These are phyloP conservation scores for Temnothorax ravouxi DNA, from an alignment of 2,888 invertebrate species.

Conservation along the genomic window DNA sequence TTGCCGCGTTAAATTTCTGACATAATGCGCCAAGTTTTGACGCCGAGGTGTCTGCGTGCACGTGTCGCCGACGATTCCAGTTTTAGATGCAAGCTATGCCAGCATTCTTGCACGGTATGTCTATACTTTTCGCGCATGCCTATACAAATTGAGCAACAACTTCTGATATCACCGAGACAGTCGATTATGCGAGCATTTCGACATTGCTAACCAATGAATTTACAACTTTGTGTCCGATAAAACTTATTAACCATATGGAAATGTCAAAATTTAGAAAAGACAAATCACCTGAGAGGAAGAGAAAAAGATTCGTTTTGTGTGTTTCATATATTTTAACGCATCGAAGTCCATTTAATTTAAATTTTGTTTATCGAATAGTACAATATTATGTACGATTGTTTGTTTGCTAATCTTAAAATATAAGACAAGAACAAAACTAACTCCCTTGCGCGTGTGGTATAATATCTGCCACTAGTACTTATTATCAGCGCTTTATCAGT, in stretches of 20 bases:
- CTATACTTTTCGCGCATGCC: constrained; percentile 59
- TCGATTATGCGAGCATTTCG: not conserved
- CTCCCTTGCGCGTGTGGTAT: not conserved
- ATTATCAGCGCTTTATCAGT: constrained; percentile 42
- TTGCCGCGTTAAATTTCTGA: constrained; percentile 71
- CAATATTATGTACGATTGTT: not conserved
- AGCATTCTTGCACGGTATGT: constrained; percentile 61
- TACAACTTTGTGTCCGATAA: not conserved
- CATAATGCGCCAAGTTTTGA: constrained; percentile 83
- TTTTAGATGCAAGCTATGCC: constrained; percentile 80
- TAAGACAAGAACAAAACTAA: not conserved
- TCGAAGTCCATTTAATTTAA: not conserved
- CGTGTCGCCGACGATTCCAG: constrained; percentile 79
- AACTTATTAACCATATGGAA: constrained; percentile 33
- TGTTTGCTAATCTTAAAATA: not conserved
- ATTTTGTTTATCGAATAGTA: constrained; percentile 1
- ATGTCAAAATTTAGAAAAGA: not conserved
- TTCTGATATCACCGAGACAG: not conserved
- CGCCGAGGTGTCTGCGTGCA: constrained; percentile 81
- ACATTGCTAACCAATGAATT: constrained; percentile 19
- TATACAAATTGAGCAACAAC: constrained; percentile 3
- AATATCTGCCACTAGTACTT: constrained; percentile 31
- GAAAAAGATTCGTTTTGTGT: not conserved
- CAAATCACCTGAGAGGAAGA: not conserved
- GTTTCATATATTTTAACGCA: not conserved